Conservation (phyloP, 2,888 invertebrate genomes). For the Tetranychus piercei region DNA sequence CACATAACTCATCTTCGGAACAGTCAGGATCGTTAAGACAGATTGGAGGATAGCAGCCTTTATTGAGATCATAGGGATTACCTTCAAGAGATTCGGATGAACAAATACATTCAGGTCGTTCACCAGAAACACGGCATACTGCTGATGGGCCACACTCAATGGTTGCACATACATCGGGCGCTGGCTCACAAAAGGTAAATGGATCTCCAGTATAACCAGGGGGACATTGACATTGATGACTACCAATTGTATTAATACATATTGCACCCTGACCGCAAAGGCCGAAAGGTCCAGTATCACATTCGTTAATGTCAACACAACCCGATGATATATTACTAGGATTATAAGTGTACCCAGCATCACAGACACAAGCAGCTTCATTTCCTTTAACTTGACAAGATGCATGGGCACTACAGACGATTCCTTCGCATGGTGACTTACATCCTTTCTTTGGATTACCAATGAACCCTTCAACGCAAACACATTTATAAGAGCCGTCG, state of each 20-base stretch:
- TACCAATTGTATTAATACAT: conserved; percentile 72
- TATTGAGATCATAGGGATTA: conserved; percentile 56
- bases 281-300: conserved; percentile 42
- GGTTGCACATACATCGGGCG: conserved; percentile 27
- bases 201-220: conserved; percentile 60
- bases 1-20: conserved; percentile 24
- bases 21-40: conserved; percentile 25
- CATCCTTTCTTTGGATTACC: conserved; percentile 38
- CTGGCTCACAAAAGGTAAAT: conserved; percentile 46
- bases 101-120: conserved; percentile 65
- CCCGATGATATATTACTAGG: conserved; percentile 38
- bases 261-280: conserved; percentile 47
- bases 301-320: conserved; percentile 36
- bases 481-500: conserved; percentile 29
- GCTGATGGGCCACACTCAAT: conserved; percentile 29
- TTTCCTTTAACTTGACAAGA: conserved; percentile 54
- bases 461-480: conserved; percentile 28
- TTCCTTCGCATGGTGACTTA: conserved; percentile 27
- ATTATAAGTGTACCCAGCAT: conserved; percentile 61
- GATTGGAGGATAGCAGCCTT: conserved; percentile 45
- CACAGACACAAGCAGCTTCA: conserved; percentile 52
- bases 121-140: conserved; percentile 44
- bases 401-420: conserved; percentile 53
- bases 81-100: conserved; percentile 50
- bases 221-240: conserved; percentile 71